phyloP scores from a whole-genome alignment of 2,113 vertebrate genomes.

The Erythrolamprus reginae region DNA sequence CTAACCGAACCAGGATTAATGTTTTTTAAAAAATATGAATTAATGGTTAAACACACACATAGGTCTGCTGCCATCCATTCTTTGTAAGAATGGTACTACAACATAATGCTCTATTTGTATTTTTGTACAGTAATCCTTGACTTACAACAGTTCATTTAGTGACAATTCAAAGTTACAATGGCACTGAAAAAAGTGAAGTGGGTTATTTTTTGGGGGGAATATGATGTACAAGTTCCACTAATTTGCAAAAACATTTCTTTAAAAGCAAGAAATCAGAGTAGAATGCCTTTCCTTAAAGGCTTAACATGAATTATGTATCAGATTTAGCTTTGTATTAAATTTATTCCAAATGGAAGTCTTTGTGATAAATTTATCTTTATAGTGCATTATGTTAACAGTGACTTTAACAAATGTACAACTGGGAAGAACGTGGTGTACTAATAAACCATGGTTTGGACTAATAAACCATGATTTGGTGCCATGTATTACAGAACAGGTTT shows the following conservation, averaged over 20 bases:
- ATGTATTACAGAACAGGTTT: background rate
- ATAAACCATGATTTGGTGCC: no score
- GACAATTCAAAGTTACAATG: no score
- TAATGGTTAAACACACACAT: background rate
- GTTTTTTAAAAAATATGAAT: background rate
- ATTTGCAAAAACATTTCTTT: background rate
- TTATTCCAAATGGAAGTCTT: background rate
- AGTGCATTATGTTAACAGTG: background rate
- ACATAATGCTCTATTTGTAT: background rate
- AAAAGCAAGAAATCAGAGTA: background rate
- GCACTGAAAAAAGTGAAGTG: no score
- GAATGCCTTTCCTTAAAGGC: background rate
- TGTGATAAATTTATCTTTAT: background rate
- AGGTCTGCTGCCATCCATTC: background rate
- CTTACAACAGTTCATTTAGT: no score
- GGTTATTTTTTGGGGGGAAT: background rate
- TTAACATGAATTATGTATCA: background rate
- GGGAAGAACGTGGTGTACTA: no score
- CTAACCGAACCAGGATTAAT: background rate
- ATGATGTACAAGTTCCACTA: background rate
- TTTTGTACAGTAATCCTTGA: background rate
- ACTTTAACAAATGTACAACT: background rate
- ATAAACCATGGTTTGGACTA: no score
- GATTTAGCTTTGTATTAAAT: background rate
- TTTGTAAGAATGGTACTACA: background rate